phyloP scores from a whole-genome alignment of 2,888 invertebrate species.

The Pseudococcus longispinus region DNA sequence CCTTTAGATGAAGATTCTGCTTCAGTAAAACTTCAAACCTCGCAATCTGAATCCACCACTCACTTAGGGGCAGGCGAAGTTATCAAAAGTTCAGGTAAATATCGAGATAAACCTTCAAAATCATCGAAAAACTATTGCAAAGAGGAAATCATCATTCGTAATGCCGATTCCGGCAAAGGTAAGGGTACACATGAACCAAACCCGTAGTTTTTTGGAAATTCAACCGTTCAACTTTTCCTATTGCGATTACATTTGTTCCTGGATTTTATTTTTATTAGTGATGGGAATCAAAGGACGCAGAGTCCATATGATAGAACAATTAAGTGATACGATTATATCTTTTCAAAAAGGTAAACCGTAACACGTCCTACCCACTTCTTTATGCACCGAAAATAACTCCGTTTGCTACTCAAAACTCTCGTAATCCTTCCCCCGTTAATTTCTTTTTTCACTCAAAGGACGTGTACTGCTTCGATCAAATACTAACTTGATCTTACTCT shows the following conservation, averaged over 20 bases:
- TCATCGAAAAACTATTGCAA: conserved; percentile 93
- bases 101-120: conserved; percentile 80
- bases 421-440: not conserved
- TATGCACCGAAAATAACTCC: not conserved
- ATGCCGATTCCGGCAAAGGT: conserved; percentile 97
- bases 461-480: not conserved
- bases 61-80: conserved; percentile 83
- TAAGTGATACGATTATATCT: conserved; percentile 97
- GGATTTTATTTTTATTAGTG: conserved; percentile 68
- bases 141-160: conserved; percentile 93
- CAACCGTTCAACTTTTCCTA: not conserved
- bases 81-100: conserved; percentile 87
- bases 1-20: not conserved
- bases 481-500: not conserved
- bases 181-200: not conserved
- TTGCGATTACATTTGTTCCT: not conserved
- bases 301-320: conserved; percentile 98
- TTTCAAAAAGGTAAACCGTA: conserved; percentile 95
- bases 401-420: not conserved
- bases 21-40: not conserved
- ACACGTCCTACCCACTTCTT: not conserved
- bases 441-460: not conserved
- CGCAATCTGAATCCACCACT: conserved; percentile 62
- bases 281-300: conserved; percentile 98
- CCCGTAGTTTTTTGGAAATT: not conserved